These are phyloP conservation scores for Nineta flava DNA, from an alignment of 2,888 invertebrate species.

Conservation along the genomic window DNA sequence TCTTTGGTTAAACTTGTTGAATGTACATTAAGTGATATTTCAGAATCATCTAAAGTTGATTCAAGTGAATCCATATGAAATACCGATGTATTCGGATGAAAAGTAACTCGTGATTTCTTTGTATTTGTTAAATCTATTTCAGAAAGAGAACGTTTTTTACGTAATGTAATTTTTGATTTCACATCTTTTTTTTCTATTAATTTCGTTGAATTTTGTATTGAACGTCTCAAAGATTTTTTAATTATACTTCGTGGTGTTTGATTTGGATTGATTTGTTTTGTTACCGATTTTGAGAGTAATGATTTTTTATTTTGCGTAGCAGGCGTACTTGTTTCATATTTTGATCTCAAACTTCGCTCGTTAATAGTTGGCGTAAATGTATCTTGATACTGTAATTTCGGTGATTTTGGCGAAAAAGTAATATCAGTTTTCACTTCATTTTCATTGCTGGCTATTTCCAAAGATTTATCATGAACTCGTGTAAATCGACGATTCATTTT, in stretches of 20 bases:
- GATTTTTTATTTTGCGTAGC: not conserved
- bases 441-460: too few species aligned
- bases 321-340: not conserved
- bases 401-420: not conserved
- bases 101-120: not conserved
- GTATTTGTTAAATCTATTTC: not conserved
- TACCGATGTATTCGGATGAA: not conserved
- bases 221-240: not conserved
- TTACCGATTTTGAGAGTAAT: not conserved
- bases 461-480: too few species aligned
- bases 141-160: not conserved
- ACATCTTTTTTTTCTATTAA: not conserved
- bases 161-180: not conserved
- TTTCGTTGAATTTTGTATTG: not conserved
- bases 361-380: not conserved
- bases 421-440: not conserved
- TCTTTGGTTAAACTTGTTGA: too few species aligned
- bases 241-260: not conserved
- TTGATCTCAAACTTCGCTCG: not conserved
- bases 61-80: not conserved
- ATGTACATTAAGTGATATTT: not conserved
- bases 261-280: not conserved
- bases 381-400: not conserved
- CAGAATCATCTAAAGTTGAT: not conserved
- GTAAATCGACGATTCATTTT: too few species aligned